These are phyloP conservation scores for Tiaroga cobitis DNA, from an alignment of 2,797 vertebrate genomes.

Conservation along the genomic window DNA sequence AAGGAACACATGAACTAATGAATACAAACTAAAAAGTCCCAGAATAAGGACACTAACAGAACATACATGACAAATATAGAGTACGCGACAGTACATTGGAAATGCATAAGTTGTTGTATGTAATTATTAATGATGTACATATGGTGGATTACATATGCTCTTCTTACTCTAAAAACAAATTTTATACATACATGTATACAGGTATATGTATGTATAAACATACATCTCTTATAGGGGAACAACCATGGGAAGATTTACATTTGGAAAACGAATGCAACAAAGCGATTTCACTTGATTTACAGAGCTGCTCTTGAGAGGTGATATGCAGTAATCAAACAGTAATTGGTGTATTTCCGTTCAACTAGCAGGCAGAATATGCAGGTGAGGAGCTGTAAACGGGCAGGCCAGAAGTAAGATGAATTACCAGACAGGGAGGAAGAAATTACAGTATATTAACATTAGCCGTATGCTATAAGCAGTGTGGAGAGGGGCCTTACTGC, in stretches of 20 bases:
- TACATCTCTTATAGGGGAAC: background rate
- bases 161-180: background rate
- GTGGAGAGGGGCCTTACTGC: background rate
- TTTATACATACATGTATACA: too few species aligned
- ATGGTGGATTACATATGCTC: background rate
- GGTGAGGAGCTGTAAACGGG: constrained; percentile 17
- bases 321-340: constrained; percentile 45
- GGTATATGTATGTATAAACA: background rate
- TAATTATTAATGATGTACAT: background rate
- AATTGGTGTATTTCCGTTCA: constrained; percentile 45
- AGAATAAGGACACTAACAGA: too few species aligned
- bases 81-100: background rate
- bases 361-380: constrained; percentile 44
- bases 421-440: constrained; percentile 14
- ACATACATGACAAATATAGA: too few species aligned
- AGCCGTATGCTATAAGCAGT: constrained; percentile 19
- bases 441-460: constrained; percentile 36
- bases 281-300: constrained; percentile 38
- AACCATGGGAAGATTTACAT: constrained; percentile 42
- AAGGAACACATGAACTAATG: too few species aligned
- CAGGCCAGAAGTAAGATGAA: constrained; percentile 44
- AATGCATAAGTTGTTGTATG: background rate
- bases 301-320: constrained; percentile 26
- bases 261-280: constrained; percentile 40
- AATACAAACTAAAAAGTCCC: too few species aligned